Conservation (phyloP, 2,888 invertebrate species). For the Athrips mouffetella region DNA sequence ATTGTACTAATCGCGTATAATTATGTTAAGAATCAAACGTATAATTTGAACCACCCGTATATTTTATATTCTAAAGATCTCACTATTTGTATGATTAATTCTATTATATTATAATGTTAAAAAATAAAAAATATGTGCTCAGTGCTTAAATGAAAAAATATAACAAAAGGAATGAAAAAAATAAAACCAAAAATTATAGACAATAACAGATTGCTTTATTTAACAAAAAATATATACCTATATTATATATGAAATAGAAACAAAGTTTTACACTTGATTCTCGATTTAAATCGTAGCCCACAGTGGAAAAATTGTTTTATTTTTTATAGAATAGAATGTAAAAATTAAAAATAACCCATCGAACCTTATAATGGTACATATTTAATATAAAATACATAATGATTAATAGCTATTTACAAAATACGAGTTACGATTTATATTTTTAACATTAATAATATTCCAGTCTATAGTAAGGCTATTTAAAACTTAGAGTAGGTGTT, state of each 20-base stretch:
- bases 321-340: slow-evolving; percentile 63
- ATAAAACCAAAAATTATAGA: slow-evolving; percentile 69
- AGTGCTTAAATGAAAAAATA: slow-evolving; percentile 31
- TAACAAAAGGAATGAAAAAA: slow-evolving; percentile 50
- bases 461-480: slow-evolving; percentile 79
- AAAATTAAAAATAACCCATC: slow-evolving; percentile 76
- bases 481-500: slow-evolving; percentile 72
- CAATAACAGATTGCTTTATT: slow-evolving; percentile 79
- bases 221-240: slow-evolving; percentile 75
- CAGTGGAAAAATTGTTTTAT: slow-evolving; percentile 64
- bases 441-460: slow-evolving; percentile 71
- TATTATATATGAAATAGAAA: slow-evolving; percentile 68
- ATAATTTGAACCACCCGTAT: slow-evolving; percentile 65
- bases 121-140: slow-evolving; percentile 26
- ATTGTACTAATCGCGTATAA: slow-evolving; percentile 30
- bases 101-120: slow-evolving; percentile 38
- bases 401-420: slow-evolving; percentile 78
- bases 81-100: slow-evolving; percentile 60
- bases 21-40: slow-evolving; percentile 31
- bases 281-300: slow-evolving; percentile 40
- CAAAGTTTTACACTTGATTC: slow-evolving; percentile 66
- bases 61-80: slow-evolving; percentile 57
- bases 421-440: slow-evolving; percentile 74
- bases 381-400: slow-evolving; percentile 77
- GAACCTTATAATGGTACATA: slow-evolving; percentile 65